Evolutionary conservation across 2,888 invertebrate species (phyloP).

Genomic region (Eurytoma californica): DNA sequence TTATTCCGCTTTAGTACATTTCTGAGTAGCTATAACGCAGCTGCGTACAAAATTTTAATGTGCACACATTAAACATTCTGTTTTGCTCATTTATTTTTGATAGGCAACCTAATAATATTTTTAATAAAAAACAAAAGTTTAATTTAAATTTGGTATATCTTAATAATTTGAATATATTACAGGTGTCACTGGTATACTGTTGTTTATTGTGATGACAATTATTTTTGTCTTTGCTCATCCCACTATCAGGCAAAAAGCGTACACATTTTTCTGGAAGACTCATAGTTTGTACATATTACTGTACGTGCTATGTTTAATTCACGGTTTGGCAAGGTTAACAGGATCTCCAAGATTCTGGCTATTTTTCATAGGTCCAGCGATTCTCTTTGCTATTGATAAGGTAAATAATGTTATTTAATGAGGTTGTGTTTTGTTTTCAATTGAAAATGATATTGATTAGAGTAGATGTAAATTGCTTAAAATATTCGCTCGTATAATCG

Average conservation of each 20-base stretch:
- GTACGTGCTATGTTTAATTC: slow-evolving; percentile 90
- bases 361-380: slow-evolving; percentile 93
- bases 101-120: not conserved
- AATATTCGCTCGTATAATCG: no score
- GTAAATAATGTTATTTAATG: slow-evolving; percentile 71
- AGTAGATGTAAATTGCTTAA: no score
- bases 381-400: slow-evolving; percentile 93
- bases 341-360: slow-evolving; percentile 96
- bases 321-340: slow-evolving; percentile 92
- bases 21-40: no score
- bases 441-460: no score
- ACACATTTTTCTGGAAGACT: slow-evolving; percentile 96
- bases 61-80: slow-evolving; percentile 5
- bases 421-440: no score
- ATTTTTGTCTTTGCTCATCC: slow-evolving; percentile 98
- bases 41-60: slow-evolving; percentile 6
- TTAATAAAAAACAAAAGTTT: not conserved
- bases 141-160: not conserved
- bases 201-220: slow-evolving; percentile 94
- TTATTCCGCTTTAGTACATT: slow-evolving; percentile 22
- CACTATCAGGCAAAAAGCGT: slow-evolving; percentile 92
- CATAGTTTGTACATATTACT: slow-evolving; percentile 92
- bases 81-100: not conserved
- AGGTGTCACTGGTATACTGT: slow-evolving; percentile 91
- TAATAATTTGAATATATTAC: slow-evolving; percentile 59